A percentile compares a stretch with the other conserved stretches of the same genome.
Evolutionary conservation across 2,888 invertebrate genomes (phyloP).

Genomic region (Drosophila putrida): DNA sequence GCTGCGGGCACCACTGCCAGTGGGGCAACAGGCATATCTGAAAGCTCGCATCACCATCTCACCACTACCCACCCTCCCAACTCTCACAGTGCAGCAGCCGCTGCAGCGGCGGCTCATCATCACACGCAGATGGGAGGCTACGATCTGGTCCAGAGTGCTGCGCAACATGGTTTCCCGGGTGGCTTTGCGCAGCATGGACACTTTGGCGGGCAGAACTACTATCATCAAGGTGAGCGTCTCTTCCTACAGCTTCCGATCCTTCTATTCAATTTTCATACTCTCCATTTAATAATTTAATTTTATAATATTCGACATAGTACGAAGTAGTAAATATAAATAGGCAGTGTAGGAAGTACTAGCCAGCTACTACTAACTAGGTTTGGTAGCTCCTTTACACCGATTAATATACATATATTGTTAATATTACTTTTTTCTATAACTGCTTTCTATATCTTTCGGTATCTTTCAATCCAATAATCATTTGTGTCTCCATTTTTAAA

Average conservation of each 20-base stretch:
- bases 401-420: no score
- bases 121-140: conserved; percentile 84
- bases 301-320: no score
- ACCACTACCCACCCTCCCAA: conserved; percentile 76
- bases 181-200: conserved; percentile 84
- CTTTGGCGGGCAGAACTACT: conserved; percentile 84
- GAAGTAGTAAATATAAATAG: no score
- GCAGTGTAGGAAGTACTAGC: no score
- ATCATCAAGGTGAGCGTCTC: conserved; percentile 83
- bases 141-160: conserved; percentile 83
- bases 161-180: conserved; percentile 84
- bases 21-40: conserved; percentile 74
- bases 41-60: conserved; percentile 72
- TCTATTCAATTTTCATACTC: background rate
- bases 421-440: no score
- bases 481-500: no score
- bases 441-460: no score
- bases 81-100: conserved; percentile 80
- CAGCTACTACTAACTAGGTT: no score
- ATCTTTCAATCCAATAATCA: no score
- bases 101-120: conserved; percentile 82
- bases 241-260: no score
- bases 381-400: no score
- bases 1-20: conserved; percentile 82
- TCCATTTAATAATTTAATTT: no score